Evolutionary conservation across 2,797 vertebrate genomes (phyloP).

Genomic region (Bryconaethiops microstoma): DNA sequence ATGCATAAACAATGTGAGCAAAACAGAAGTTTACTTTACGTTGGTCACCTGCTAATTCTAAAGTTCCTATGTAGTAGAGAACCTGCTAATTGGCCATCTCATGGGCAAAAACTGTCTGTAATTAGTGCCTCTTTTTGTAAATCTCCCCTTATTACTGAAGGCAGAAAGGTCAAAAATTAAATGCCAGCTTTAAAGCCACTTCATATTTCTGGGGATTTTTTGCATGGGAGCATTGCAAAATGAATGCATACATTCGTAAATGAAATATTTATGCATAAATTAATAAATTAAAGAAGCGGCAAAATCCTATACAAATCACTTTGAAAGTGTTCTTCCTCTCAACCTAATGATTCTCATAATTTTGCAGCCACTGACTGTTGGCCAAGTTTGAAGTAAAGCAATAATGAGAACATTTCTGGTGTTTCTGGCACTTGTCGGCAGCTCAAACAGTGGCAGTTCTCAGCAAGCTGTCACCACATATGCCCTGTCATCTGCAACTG

Average conservation of each 20-base stretch:
- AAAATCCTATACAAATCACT: not conserved
- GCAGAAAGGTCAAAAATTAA: too few relatives aligned
- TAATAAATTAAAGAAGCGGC: not conserved
- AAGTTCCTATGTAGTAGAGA: too few relatives aligned
- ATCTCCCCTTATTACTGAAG: too few relatives aligned
- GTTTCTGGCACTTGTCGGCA: not conserved
- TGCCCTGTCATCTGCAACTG: not conserved
- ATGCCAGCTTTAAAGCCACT: too few relatives aligned
- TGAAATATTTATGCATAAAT: not conserved
- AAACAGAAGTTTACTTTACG: too few relatives aligned
- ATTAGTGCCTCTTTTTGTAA: too few relatives aligned
- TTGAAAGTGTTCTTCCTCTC: not conserved
- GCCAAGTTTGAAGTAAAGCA: not conserved
- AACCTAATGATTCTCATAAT: not conserved
- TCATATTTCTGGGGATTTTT: too few relatives aligned
- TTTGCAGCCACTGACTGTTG: not conserved
- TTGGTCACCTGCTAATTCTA: too few relatives aligned
- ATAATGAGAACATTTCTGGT: not conserved
- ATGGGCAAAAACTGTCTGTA: too few relatives aligned
- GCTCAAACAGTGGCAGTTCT: not conserved
- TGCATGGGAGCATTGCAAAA: not conserved
- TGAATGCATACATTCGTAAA: not conserved
- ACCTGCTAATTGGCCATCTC: too few relatives aligned
- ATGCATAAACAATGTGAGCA: too few relatives aligned
- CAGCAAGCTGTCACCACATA: conserved; percentile 8